phyloP scores from a whole-genome alignment of 2,113 vertebrate genomes.

The Calypte anna region DNA sequence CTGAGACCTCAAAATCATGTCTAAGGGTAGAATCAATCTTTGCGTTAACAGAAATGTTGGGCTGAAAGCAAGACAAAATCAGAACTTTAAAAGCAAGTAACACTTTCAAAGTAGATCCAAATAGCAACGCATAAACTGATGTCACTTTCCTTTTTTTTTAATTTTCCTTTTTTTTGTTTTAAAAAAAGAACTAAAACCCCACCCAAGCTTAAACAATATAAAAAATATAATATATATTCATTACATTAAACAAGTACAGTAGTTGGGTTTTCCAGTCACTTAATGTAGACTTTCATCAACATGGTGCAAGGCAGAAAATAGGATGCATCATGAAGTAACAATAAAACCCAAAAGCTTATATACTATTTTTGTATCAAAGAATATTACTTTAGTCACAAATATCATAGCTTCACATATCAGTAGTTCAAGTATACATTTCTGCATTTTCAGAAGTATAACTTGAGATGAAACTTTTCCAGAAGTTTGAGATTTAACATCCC shows the following conservation, averaged over 20 bases:
- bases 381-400: conserved; percentile 11
- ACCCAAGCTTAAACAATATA: not conserved
- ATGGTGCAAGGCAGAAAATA: not conserved
- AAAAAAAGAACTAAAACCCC: not conserved
- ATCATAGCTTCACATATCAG: not conserved
- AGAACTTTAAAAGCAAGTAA: not conserved
- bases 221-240: not conserved
- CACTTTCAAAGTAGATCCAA: not conserved
- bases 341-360: not conserved
- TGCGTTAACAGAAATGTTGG: not conserved
- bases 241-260: not conserved
- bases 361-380: not conserved
- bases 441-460: not conserved
- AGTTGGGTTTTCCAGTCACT: not conserved
- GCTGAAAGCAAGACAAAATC: not conserved
- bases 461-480: not conserved
- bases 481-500: not conserved
- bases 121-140: not conserved
- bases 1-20: not conserved
- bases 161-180: not conserved
- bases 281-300: not conserved
- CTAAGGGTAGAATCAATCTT: conserved; percentile 10
- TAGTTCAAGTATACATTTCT: not conserved
- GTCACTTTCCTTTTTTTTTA: too few relatives aligned
- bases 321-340: not conserved